Evolutionary conservation across 1,140 invertebrate genomes (phyloP), one percentile per base, ranked within the genome.

Genomic region (Neodiprion virginianus): DNA sequence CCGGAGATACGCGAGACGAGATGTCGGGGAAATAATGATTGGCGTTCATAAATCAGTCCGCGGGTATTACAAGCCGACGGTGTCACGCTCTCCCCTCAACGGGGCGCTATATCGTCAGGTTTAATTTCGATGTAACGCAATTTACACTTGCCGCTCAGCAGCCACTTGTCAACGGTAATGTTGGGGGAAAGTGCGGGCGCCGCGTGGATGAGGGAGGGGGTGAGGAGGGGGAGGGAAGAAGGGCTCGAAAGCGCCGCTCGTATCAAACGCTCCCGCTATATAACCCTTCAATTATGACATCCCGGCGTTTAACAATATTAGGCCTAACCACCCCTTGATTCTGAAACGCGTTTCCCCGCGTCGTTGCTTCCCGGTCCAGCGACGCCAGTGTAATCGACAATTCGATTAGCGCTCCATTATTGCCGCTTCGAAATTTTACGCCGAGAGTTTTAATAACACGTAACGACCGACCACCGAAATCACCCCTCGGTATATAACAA

Each of bases 371-470:
- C 2, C 17, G 12, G 17, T 23, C 67, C 67, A 21, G 21, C 40
- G 21, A 69, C 11, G 11, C 67, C 12, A 7, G 21, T 69, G 67
- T 69, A 69, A 69, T 69, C 67, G 67, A 47, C 21, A 23, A 69
- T 69, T 69, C 67, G 67, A 69, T 69, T 69, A 69, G 17, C 67
- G 21, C 67, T 9, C 67, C 67, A 69, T 69, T 69, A 69, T 61
- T 12, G n/a, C 23, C 14, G 40, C 40, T 11, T 21, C 14, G 5
- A 21, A 23, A 69, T 8, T 23, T 47, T 5, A 23, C 67, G 40
- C 4, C 21, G 67, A 47, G 12, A 69, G 21, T 23, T 69, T 69
- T 69, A 21, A 69, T 21, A 28, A 69, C 67, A 23, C 7, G 12
- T 47, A 21, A 69, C 28, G 40, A 21, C 67, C 61, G 17, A 1